Conservation (phyloP, 1,140 invertebrate species). For the Leptinotarsa defecta region DNA sequence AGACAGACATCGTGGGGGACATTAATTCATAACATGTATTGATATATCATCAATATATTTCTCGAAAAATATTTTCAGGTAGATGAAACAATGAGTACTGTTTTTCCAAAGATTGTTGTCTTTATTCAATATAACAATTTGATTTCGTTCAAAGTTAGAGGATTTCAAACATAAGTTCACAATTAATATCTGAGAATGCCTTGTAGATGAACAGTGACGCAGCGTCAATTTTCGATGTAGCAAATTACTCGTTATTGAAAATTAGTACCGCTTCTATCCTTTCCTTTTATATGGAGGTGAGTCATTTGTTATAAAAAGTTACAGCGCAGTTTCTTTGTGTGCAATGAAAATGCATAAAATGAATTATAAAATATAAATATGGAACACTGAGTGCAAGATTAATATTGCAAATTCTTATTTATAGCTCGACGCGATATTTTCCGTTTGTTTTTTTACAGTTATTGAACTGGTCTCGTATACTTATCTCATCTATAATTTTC, state of each 20-base stretch:
- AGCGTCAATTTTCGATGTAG: neutral
- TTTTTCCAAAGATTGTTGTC: no score
- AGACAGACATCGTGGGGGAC: no score
- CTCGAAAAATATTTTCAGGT: no score
- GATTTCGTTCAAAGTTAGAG: no score
- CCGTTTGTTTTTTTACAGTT: constrained; percentile 8
- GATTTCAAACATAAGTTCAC: no score
- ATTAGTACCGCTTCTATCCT: constrained; percentile 5
- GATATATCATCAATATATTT: no score
- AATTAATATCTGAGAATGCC: neutral
- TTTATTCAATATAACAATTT: no score
- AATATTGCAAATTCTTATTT: constrained; percentile 9
- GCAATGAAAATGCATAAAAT: constrained; percentile 6
- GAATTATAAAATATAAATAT: constrained; percentile 5
- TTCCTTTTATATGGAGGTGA: neutral
- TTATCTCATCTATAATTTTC: neutral
- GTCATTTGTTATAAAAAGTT: neutral
- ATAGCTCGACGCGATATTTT: neutral
- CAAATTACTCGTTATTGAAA: constrained; percentile 8
- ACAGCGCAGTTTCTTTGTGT: constrained; percentile 5
- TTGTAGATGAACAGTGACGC: neutral
- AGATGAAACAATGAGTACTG: no score
- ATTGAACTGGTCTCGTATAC: neutral
- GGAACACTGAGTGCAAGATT: constrained; percentile 2
- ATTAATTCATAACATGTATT: no score